Conservation (phyloP, 2,113 vertebrate genomes). For the Rhinolophus sinicus region DNA sequence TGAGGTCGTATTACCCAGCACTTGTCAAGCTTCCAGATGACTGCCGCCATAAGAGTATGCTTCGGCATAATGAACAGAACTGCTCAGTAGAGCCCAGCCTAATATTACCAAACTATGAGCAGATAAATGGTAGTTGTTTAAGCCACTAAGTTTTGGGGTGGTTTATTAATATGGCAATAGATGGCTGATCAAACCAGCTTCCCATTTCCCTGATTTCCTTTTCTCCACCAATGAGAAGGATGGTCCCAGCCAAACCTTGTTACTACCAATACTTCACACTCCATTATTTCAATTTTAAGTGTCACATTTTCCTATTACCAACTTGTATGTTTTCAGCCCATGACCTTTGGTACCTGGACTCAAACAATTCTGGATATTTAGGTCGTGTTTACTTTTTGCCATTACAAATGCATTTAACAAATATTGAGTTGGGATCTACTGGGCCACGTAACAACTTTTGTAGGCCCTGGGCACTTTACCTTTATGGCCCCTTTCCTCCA, state of each 20-base stretch:
- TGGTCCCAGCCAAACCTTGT: not conserved
- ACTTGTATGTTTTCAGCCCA: not conserved
- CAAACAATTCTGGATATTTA: not conserved
- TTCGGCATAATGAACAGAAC: not conserved
- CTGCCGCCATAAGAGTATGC: not conserved
- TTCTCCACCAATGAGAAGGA: not conserved
- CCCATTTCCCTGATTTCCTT: not conserved
- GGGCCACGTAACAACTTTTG: not conserved
- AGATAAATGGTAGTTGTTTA: not conserved
- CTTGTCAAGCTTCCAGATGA: not conserved
- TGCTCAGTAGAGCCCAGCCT: not conserved
- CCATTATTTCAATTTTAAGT: not conserved
- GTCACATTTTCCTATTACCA: not conserved
- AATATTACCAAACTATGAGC: not conserved
- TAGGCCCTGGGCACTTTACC: not conserved
- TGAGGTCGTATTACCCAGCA: not conserved
- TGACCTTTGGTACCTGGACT: not conserved
- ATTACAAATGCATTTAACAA: not conserved
- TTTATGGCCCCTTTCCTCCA: not conserved
- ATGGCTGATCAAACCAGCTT: not conserved
- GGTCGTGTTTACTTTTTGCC: not conserved
- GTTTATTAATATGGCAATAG: not conserved
- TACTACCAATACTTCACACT: not conserved
- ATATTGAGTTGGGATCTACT: not conserved
- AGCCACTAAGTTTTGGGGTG: not conserved